phyloP scores from a whole-genome alignment of 2,888 invertebrate genomes.

The Mamestra brassicae region DNA sequence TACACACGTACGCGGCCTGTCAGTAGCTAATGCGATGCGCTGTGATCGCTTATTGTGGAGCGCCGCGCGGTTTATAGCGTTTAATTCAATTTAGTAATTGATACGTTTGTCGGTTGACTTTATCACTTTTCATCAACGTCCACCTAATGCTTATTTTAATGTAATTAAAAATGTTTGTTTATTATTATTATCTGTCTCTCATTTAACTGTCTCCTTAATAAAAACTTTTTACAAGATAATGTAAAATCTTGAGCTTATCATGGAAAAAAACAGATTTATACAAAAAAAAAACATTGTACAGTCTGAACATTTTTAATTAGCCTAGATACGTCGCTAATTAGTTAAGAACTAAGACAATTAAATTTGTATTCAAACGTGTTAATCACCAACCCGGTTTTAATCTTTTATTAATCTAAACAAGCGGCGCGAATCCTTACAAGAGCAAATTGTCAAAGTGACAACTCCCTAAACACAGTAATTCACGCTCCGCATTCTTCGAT shows the following conservation, averaged over 20 bases:
- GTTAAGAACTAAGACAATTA: constrained; percentile 19
- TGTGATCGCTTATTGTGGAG: constrained; percentile 88
- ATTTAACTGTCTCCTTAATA: neutral
- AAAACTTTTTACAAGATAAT: neutral
- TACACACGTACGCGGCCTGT: constrained; percentile 88
- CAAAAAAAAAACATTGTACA: neutral
- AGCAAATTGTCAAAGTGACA: constrained; percentile 88
- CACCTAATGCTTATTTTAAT: constrained; percentile 37
- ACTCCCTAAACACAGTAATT: constrained; percentile 90
- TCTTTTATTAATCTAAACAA: constrained; percentile 71
- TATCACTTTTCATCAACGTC: constrained; percentile 71
- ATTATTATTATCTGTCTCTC: constrained; percentile 18
- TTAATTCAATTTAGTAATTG: constrained; percentile 91
- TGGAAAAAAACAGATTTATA: neutral
- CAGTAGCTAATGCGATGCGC: constrained; percentile 90
- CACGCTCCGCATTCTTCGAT: constrained; percentile 90
- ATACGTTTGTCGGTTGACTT: constrained; percentile 87
- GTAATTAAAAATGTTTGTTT: constrained; percentile 47
- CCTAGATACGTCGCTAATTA: constrained; percentile 13
- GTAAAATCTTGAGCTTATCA: neutral
- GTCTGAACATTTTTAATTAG: constrained; percentile 19
- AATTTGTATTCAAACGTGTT: constrained; percentile 38
- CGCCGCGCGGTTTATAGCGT: constrained; percentile 88
- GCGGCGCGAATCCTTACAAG: constrained; percentile 79
- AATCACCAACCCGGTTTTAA: constrained; percentile 54